A percentile compares a stretch with the other conserved stretches of the same genome.
Evolutionary conservation across 2,113 vertebrate species (phyloP).

Genomic region (Odocoileus hemionus): DNA sequence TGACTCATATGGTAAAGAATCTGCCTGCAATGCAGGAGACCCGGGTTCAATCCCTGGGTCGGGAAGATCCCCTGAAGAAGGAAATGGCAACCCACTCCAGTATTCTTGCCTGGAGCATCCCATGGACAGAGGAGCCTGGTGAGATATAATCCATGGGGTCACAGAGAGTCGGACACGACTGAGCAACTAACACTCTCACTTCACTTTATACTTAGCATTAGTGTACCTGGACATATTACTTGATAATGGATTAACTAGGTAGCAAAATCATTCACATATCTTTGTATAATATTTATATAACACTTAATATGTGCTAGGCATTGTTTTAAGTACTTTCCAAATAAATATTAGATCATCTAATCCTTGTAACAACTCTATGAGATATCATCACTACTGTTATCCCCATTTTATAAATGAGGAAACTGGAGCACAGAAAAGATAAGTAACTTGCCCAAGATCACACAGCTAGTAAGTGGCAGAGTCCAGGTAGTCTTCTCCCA

Average conservation of each 20-base stretch:
- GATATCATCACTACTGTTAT: neutral
- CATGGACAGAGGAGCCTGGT: neutral
- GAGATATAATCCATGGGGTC: neutral
- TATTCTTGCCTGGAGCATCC: neutral
- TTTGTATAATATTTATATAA: neutral
- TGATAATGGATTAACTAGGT: neutral
- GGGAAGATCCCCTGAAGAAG: neutral
- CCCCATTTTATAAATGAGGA: neutral
- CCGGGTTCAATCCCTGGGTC: neutral
- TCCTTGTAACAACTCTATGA: neutral
- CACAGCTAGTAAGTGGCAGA: neutral
- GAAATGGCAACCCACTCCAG: neutral
- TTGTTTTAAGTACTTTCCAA: neutral
- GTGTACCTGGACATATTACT: neutral
- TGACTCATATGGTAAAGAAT: neutral
- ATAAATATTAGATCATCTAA: neutral
- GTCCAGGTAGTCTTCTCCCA: neutral
- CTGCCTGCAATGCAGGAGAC: neutral
- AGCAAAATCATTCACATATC: neutral
- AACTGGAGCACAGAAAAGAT: neutral
- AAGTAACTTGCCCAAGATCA: neutral
- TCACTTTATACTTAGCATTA: neutral
- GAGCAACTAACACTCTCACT: neutral
- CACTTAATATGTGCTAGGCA: neutral
- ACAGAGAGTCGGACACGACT: neutral